A percentile compares a stretch with the other conserved stretches of the same genome.
These are phyloP conservation scores for Nasonia longicornis DNA, from an alignment of 1,140 invertebrate genomes.

Conservation along the genomic window DNA sequence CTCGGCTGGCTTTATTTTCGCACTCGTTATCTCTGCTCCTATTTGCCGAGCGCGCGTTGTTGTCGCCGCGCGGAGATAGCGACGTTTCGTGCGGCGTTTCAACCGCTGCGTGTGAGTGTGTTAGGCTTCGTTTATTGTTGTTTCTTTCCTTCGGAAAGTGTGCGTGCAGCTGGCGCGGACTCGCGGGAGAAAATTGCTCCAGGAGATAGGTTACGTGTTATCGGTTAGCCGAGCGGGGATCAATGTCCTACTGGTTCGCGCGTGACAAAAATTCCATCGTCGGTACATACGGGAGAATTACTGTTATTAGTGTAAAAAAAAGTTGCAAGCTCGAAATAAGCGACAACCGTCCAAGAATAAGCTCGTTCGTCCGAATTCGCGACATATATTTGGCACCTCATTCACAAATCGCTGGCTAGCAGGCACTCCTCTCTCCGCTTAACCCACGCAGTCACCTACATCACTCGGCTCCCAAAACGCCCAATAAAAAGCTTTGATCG, in stretches of 20 bases:
- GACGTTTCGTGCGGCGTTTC: not conserved
- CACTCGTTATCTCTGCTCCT: not conserved
- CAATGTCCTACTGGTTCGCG: not conserved
- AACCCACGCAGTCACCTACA: not conserved
- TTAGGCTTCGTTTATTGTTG: not conserved
- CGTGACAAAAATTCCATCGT: not conserved
- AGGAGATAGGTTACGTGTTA: not conserved
- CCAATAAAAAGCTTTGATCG: slow-evolving; percentile 13
- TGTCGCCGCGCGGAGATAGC: not conserved
- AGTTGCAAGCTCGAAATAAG: not conserved
- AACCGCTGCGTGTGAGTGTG: no score
- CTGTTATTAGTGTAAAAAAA: not conserved
- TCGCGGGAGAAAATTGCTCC: not conserved
- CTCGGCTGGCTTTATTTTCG: slow-evolving; percentile 8
- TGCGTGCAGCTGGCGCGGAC: not conserved
- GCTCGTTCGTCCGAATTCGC: no score
- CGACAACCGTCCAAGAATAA: no score
- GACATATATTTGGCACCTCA: no score
- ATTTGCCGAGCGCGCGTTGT: not conserved
- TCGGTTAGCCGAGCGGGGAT: not conserved
- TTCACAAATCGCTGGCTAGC: no score
- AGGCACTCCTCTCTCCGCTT: no score
- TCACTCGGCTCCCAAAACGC: not conserved
- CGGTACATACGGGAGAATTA: not conserved
- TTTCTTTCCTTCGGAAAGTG: not conserved